Conservation (phyloP, 2,113 vertebrate species). For the Cygnus buccinator region DNA sequence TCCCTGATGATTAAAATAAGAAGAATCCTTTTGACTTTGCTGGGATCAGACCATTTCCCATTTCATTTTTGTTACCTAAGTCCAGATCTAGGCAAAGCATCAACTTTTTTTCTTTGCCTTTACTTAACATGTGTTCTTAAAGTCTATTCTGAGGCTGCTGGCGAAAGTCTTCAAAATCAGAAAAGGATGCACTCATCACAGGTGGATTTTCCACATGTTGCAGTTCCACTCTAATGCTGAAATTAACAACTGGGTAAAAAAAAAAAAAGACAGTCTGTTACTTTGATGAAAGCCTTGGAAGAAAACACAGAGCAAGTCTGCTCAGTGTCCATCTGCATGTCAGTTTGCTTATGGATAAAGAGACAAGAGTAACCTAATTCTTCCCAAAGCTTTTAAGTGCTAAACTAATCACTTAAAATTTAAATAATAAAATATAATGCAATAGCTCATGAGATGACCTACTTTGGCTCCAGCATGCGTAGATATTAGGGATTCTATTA, state of each 20-base stretch:
- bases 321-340: background rate
- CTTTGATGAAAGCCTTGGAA: background rate
- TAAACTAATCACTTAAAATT: constrained; percentile 59
- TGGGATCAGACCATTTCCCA: background rate
- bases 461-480: constrained; percentile 45
- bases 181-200: background rate
- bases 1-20: background rate
- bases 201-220: background rate
- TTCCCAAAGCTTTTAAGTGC: constrained; percentile 21
- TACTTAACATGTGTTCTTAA: background rate
- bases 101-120: background rate
- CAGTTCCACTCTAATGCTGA: background rate
- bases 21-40: background rate
- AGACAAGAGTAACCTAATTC: constrained; percentile 53
- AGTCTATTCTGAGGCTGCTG: background rate
- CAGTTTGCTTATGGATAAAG: background rate
- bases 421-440: constrained; percentile 65
- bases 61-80: background rate
- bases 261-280: background rate
- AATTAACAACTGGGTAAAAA: background rate
- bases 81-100: background rate
- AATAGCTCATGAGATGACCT: constrained; percentile 43
- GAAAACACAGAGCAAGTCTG: background rate
- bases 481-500: constrained; percentile 52
- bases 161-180: background rate